Percentiles rank a stretch among this genome's conserved stretches.
phyloP scores from a whole-genome alignment of 2,888 invertebrate genomes.

The Limnephilus rhombicus region DNA sequence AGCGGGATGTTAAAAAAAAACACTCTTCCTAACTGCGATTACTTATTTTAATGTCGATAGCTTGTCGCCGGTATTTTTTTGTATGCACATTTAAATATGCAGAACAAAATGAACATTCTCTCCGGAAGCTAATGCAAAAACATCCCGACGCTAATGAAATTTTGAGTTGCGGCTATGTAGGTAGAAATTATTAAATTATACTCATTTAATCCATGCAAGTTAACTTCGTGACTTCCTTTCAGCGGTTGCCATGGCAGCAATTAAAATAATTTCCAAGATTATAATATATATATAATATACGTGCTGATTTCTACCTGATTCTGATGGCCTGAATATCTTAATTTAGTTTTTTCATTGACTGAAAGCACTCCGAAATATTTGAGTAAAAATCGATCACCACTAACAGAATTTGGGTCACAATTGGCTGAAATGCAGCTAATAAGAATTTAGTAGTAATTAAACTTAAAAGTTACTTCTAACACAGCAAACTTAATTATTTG shows the following conservation, averaged over 20 bases:
- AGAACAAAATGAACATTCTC: not conserved
- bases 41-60: not conserved
- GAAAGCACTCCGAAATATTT: not conserved
- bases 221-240: conserved; percentile 33
- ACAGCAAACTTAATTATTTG: no score
- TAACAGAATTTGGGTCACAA: not conserved
- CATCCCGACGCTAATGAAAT: not conserved
- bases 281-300: not conserved
- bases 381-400: not conserved
- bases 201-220: conserved; percentile 21
- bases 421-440: not conserved
- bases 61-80: conserved; percentile 1
- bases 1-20: not conserved
- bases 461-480: no score
- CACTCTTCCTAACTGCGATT: not conserved
- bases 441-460: no score
- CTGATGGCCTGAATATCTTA: not conserved
- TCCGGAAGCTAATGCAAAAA: conserved; percentile 18
- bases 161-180: conserved; percentile 1
- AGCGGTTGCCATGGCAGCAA: not conserved
- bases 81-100: conserved; percentile 5
- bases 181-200: conserved; percentile 2
- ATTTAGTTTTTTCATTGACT: not conserved
- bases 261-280: not conserved
- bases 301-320: not conserved